phyloP scores from a whole-genome alignment of 37 sponge, comb jelly and placozoan species.

The Corticium candelabrum region DNA sequence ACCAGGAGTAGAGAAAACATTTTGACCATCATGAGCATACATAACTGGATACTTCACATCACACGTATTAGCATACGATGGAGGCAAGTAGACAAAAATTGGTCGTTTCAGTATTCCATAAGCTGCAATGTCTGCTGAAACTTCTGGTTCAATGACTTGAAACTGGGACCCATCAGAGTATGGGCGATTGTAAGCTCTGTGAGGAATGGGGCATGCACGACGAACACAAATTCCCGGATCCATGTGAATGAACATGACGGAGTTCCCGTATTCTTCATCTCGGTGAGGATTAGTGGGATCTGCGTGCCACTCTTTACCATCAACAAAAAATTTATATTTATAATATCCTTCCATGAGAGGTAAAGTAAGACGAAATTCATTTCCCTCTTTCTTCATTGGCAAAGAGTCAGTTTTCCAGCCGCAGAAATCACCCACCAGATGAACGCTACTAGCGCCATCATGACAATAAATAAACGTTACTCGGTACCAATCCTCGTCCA shows the following conservation, averaged over 20 bases:
- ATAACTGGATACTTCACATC: constrained; percentile 51
- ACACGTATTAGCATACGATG: constrained; percentile 34
- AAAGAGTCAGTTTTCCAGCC: constrained; percentile 36
- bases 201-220: constrained; percentile 19
- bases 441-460: constrained; percentile 11
- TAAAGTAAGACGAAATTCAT: constrained; percentile 46
- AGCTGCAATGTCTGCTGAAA: constrained; percentile 25
- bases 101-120: constrained; percentile 53
- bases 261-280: constrained; percentile 40
- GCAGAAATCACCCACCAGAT: constrained; percentile 69
- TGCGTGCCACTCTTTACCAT: constrained; percentile 26
- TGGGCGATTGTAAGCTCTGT: constrained; percentile 43
- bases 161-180: constrained; percentile 36
- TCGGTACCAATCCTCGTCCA: constrained; percentile 67
- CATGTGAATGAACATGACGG: constrained; percentile 87
- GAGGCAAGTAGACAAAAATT: constrained; percentile 72
- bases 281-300: constrained; percentile 64
- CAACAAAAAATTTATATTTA: constrained; percentile 68
- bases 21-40: constrained; percentile 79
- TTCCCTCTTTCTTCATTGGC: constrained; percentile 34
- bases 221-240: constrained; percentile 59
- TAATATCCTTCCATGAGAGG: constrained; percentile 67
- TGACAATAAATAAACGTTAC: constrained; percentile 58
- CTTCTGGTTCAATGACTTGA: constrained; percentile 24
- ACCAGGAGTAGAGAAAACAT: constrained; percentile 72